Evolutionary conservation across 2,888 invertebrate species (phyloP).

Genomic region (Aphidoletes aphidimyza): DNA sequence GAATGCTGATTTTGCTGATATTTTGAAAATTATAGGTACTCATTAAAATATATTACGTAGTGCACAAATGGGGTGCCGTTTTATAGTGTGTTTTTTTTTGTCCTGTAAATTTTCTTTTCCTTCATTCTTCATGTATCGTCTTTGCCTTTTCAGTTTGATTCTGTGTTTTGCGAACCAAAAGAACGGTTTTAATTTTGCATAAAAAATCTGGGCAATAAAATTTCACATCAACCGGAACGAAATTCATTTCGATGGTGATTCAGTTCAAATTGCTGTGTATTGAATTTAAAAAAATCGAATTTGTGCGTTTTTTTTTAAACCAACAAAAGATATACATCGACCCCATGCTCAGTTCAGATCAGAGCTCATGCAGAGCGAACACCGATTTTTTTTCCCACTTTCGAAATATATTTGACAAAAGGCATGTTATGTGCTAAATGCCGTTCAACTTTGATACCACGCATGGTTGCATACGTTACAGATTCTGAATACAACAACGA

Average conservation of each 20-base stretch:
- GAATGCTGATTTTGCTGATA: slow-evolving; percentile 40
- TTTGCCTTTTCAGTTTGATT: not conserved
- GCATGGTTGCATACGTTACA: not conserved
- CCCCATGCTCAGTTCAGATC: not conserved
- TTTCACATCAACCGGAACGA: slow-evolving; percentile 35
- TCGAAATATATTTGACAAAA: not conserved
- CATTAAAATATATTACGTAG: slow-evolving; percentile 39
- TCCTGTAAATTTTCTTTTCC: not conserved
- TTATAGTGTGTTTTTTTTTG: not conserved
- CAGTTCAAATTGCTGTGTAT: not conserved
- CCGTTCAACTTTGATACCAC: not conserved
- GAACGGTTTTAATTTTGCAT: slow-evolving; percentile 34
- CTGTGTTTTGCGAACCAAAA: not conserved
- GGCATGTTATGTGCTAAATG: not conserved
- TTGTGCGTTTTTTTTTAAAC: not conserved
- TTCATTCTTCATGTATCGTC: not conserved
- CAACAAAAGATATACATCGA: not conserved
- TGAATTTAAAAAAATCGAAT: slow-evolving; percentile 27
- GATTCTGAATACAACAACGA: not conserved
- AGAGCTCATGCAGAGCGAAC: not conserved
- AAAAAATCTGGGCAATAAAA: slow-evolving; percentile 42
- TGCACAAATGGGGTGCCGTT: slow-evolving; percentile 24
- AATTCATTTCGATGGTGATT: not conserved
- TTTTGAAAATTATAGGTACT: slow-evolving; percentile 48
- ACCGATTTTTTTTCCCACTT: not conserved